Conservation (phyloP, 2,113 vertebrate species). For the Lynx canadensis region DNA sequence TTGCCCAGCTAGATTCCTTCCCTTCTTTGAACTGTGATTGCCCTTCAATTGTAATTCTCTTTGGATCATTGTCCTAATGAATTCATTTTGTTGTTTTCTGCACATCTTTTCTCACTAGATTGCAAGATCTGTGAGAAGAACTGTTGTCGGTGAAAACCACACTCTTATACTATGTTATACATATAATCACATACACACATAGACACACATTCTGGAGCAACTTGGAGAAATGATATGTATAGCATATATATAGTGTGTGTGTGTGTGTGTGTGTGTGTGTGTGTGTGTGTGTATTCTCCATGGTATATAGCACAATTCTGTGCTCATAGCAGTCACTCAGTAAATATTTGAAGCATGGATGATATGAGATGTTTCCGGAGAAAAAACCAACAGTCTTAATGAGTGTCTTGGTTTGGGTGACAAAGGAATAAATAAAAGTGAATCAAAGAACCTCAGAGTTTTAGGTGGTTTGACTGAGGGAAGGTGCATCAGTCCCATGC, state of each 20-base stretch:
- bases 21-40: background rate
- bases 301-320: background rate
- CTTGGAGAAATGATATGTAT: background rate
- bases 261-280: too few species aligned
- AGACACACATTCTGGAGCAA: background rate
- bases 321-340: background rate
- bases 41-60: background rate
- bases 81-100: background rate
- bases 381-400: slow-evolving; percentile 49
- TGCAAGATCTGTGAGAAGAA: slow-evolving; percentile 2
- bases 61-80: background rate
- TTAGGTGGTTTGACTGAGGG: background rate
- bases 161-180: background rate
- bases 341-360: slow-evolving; percentile 10
- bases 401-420: background rate
- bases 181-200: background rate
- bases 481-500: background rate
- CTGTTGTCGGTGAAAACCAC: background rate
- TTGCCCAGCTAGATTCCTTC: background rate
- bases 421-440: background rate
- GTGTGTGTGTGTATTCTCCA: too few species aligned
- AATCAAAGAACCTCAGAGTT: slow-evolving; percentile 6
- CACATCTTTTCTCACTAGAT: background rate
- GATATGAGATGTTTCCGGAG: slow-evolving; percentile 21
- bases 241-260: background rate